These are phyloP conservation scores for Apis florea DNA, from an alignment of 1,140 invertebrate genomes.

Conservation along the genomic window DNA sequence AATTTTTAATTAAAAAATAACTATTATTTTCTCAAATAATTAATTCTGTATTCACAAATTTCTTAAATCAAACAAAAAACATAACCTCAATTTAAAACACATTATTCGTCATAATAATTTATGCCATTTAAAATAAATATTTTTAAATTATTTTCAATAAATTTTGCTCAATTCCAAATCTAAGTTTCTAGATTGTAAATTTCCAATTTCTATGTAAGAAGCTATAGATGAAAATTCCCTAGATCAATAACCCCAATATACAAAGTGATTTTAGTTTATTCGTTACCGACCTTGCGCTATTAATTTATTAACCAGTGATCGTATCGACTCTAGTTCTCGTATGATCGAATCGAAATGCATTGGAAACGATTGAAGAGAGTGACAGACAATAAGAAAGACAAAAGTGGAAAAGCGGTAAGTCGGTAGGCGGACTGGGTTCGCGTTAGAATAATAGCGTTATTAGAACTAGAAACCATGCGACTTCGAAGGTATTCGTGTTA, in stretches of 20 bases:
- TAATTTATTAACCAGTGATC: neutral
- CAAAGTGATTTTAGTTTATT: neutral
- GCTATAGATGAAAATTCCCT: neutral
- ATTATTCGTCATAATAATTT: too few relatives aligned
- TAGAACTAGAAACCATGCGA: conserved; percentile 59
- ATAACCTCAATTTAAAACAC: too few relatives aligned
- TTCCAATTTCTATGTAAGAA: too few relatives aligned
- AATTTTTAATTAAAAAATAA: too few relatives aligned
- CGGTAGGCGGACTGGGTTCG: conserved; percentile 35
- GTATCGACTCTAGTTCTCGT: neutral
- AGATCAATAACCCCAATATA: neutral
- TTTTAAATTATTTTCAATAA: too few relatives aligned
- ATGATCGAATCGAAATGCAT: neutral
- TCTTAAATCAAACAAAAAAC: too few relatives aligned
- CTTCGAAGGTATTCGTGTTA: conserved; percentile 53
- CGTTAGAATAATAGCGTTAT: conserved; percentile 59
- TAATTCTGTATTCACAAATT: too few relatives aligned
- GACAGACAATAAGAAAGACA: neutral
- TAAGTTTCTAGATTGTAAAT: too few relatives aligned
- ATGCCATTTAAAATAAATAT: too few relatives aligned
- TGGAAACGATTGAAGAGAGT: neutral
- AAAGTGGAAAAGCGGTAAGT: conserved; percentile 11
- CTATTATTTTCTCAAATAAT: too few relatives aligned
- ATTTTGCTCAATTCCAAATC: too few relatives aligned
- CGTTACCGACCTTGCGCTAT: neutral